Evolutionary conservation across 2,113 vertebrate species (phyloP), one percentile per base, ranked within the genome.

Genomic region (Dolichotis patagonum): DNA sequence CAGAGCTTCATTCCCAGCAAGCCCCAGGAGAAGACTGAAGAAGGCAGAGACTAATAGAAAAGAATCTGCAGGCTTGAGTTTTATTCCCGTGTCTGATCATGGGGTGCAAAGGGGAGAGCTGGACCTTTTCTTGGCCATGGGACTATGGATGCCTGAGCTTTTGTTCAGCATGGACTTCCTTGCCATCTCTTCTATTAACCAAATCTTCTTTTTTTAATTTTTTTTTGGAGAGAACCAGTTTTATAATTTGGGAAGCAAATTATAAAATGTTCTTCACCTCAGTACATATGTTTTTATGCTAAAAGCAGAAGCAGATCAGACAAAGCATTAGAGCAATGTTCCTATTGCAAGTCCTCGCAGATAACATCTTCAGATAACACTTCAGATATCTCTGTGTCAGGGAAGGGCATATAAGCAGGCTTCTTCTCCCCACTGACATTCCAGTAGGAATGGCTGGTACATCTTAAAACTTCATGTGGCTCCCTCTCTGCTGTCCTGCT

Each of bases 331-430:
- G 69, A 95, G 93, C 97, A 98, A 91, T 0, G 0, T 91, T 87
- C 26, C 4, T 67, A 92, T 87, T 97, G 97, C 96, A 98, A 98
- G 16, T 60, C 85, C 91, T 77, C 46, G 80, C 1, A 97, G 95
- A 96, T 97, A 97, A 95, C 95, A 98, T 94, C 96, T 98, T 97
- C 97, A 92, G 96, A 90, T 96, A 98, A 96, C 46, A 52, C 49
- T 52, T 52, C 49, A 46, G 46, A 46, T 52, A 9, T 52, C 49
- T 52, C 11, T 52, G 49, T 52, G 49, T 52, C 49, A 52, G 49
- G 49, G 49, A 52, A 52, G 49, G 49, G 49, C 49, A 52, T 52
- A 52, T 52, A 52, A 52, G 8, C 49, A 52, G 49, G 9, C 35
- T 41, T 75, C 77, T n/a, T 75, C 38, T 90, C 46, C 63, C 54